Evolutionary conservation across 2,797 vertebrate species (phyloP).

Genomic region (Sibirionetta formosa): DNA sequence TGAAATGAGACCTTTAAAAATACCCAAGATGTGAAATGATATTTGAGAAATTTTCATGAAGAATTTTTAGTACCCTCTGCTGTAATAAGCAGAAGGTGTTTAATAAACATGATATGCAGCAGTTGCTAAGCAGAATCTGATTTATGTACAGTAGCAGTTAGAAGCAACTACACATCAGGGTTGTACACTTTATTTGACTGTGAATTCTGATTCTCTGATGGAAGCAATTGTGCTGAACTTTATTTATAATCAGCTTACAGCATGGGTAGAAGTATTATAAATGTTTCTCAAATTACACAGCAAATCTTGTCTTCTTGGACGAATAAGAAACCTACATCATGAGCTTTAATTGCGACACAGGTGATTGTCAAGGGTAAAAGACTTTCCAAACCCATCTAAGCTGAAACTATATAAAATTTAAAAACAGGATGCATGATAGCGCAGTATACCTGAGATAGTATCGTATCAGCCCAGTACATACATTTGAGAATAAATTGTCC

Average conservation of each 20-base stretch:
- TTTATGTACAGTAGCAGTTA: constrained; percentile 73
- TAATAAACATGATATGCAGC: constrained; percentile 82
- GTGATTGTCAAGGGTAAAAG: constrained; percentile 76
- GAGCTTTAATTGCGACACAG: constrained; percentile 75
- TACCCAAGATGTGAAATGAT: constrained; percentile 63
- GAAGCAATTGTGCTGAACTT: constrained; percentile 78
- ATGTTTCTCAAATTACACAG: constrained; percentile 79
- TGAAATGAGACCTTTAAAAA: constrained; percentile 66
- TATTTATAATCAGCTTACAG: constrained; percentile 82
- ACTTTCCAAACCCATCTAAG: constrained; percentile 55
- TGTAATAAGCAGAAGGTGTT: constrained; percentile 80
- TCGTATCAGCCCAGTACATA: constrained; percentile 25
- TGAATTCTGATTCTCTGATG: constrained; percentile 78
- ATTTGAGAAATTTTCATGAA: constrained; percentile 63
- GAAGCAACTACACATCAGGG: constrained; percentile 72
- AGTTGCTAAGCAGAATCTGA: constrained; percentile 80
- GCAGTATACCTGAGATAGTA: constrained; percentile 25
- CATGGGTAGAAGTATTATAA: constrained; percentile 53
- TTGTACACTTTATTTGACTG: constrained; percentile 78
- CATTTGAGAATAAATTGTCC: constrained; percentile 11
- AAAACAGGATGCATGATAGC: constrained; percentile 13
- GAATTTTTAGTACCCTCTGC: constrained; percentile 69
- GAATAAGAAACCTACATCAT: constrained; percentile 70
- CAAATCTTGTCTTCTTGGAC: constrained; percentile 79
- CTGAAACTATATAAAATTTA: constrained; percentile 50